Conservation (phyloP, 2,888 invertebrate genomes). For the Cybosia mesomella region DNA sequence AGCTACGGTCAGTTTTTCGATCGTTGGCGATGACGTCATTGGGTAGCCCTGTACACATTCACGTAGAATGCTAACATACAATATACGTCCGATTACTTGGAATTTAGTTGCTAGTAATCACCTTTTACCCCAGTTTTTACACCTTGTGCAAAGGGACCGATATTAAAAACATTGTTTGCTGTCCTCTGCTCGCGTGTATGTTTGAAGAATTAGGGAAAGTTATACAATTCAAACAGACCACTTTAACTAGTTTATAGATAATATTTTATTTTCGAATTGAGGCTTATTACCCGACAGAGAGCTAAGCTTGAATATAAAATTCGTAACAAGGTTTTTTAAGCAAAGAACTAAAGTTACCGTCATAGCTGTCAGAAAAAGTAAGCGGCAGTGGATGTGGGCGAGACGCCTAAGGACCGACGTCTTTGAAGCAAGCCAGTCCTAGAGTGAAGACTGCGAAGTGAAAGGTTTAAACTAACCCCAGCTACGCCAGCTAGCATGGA, state of each 20-base stretch:
- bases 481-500: too few relatives aligned
- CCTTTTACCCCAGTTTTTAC: constrained; percentile 11
- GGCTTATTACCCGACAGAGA: not conserved
- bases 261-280: not conserved
- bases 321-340: not conserved
- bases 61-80: constrained; percentile 14
- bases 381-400: too few relatives aligned
- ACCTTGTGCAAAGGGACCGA: constrained; percentile 3
- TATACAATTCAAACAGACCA: not conserved
- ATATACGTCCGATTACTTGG: constrained; percentile 10
- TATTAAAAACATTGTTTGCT: not conserved
- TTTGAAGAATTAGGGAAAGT: not conserved
- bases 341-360: not conserved
- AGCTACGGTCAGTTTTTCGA: constrained; percentile 28
- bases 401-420: too few relatives aligned
- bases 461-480: too few relatives aligned
- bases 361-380: not conserved
- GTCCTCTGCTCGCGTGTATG: not conserved
- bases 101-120: constrained; percentile 19
- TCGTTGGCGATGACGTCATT: constrained; percentile 45
- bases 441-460: too few relatives aligned
- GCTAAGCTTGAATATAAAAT: not conserved
- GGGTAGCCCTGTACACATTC: constrained; percentile 19
- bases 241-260: too few relatives aligned
- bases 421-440: too few relatives aligned